Percentiles rank a stretch among this genome's conserved stretches.
These are phyloP conservation scores for Brotula barbata DNA, from an alignment of 2,797 vertebrate genomes.

Conservation along the genomic window DNA sequence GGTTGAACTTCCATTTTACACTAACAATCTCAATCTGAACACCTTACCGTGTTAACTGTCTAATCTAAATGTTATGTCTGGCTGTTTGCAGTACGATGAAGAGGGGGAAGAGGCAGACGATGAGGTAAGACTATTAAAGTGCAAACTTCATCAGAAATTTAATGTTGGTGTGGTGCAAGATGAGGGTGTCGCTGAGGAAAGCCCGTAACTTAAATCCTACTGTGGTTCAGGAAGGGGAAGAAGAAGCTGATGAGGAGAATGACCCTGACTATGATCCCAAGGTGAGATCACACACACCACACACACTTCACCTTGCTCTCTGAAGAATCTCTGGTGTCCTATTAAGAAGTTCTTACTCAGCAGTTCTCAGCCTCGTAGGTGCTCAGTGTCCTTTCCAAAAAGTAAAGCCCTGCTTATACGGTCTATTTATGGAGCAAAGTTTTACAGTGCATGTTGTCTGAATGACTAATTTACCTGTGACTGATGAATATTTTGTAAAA, in stretches of 20 bases:
- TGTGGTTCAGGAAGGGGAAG: constrained; percentile 90
- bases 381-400: constrained; percentile 19
- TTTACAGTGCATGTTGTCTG: no score
- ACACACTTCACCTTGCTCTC: not conserved
- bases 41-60: no score
- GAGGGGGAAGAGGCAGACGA: constrained; percentile 97
- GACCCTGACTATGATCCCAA: constrained; percentile 97
- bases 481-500: no score
- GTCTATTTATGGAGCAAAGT: no score
- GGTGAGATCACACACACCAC: constrained; percentile 75
- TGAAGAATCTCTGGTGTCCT: constrained; percentile 45
- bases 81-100: constrained; percentile 92
- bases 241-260: constrained; percentile 98
- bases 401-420: no score
- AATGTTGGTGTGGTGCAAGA: no score
- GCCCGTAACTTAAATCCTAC: not conserved
- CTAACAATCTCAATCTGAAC: no score
- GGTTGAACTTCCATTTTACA: not conserved
- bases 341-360: constrained; percentile 48
- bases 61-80: constrained; percentile 33
- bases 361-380: constrained; percentile 58
- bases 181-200: not conserved
- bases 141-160: not conserved
- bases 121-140: constrained; percentile 81
- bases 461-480: no score